Percentiles rank a stretch among this genome's conserved stretches.
Conservation (phyloP, 2,888 invertebrate genomes). For the Tyria jacobaeae region DNA sequence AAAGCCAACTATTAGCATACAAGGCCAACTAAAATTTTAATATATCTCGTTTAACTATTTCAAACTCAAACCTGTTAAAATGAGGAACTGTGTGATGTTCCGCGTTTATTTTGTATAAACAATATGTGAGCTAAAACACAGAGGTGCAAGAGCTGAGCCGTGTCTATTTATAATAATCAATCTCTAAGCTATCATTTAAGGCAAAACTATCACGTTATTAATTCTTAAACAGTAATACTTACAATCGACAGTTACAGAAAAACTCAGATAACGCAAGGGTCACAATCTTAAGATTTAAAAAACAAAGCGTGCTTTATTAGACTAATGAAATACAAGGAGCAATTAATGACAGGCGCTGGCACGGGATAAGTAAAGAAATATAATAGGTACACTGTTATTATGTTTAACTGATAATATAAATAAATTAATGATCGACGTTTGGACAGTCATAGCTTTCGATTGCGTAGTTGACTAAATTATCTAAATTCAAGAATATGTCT, state of each 20-base stretch:
- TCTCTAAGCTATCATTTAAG: constrained; percentile 25
- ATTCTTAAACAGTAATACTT: constrained; percentile 16
- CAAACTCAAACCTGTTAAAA: constrained; percentile 20
- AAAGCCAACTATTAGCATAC: constrained; percentile 23
- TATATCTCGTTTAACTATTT: constrained; percentile 29
- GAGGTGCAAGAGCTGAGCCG: constrained; percentile 10
- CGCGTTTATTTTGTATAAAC: constrained; percentile 14
- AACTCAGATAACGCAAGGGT: background rate
- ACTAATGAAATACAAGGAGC: background rate
- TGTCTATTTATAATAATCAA: constrained; percentile 36
- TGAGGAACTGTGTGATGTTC: constrained; percentile 16
- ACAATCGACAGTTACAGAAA: constrained; percentile 4
- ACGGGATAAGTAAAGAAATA: background rate
- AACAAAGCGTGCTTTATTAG: background rate
- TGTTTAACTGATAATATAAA: background rate
- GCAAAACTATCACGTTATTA: constrained; percentile 1
- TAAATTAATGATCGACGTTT: background rate
- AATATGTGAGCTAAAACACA: constrained; percentile 15
- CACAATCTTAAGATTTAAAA: background rate
- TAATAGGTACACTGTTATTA: no score
- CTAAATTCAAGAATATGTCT: no score
- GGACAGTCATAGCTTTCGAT: background rate
- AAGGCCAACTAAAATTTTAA: constrained; percentile 25
- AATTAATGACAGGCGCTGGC: background rate
- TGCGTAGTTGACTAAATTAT: no score